Evolutionary conservation across 2,113 vertebrate genomes (phyloP), one percentile per base, ranked within the genome.

Genomic region (Leucopsar rothschildi): DNA sequence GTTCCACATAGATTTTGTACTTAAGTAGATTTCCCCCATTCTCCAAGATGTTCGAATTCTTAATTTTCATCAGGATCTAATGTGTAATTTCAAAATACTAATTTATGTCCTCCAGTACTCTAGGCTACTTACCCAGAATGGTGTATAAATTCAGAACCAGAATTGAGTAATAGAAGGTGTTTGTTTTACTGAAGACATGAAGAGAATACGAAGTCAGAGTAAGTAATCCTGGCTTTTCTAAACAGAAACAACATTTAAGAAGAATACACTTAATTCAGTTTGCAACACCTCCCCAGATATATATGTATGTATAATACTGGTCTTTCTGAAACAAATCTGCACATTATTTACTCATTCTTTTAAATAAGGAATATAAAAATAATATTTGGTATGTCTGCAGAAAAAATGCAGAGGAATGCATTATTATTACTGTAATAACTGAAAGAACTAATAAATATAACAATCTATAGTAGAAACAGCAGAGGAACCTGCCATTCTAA

Each of bases 61-160:
- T 40, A 21, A 63, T 93, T 64, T 63, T 75, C 31, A 95, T 81
- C 76, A 83, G 27, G 18, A 90, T 53, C 27, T 70, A 42, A 73
- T n/a, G 10, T 83, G 47, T 39, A 88, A 40, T 82, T 91, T 93
- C 53, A 81, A 66, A 95, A 75, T 72, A 72, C 8, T 85, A 75
- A 50, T 87, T 59, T n/a, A 65, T 12, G 61, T 82, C 28, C 42
- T 92, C 52, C 27, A 29, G 20, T 89, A 78, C 53, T 90, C n/a
- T 57, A 55, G 40, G 27, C 73, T 92, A 97, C 98, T 97, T 98
- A 99, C 99, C 99, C 27, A 99, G 87, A 69, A 98, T 97, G 44
- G 99, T 99, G 85, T 98, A 99, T 49, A 99, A 92, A 96, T 98
- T 99, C 97, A 99, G 98, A 92, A 99, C 82, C 93, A 99, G 94